Evolutionary conservation across 1,140 invertebrate species (phyloP).

Genomic region (Drosophila aff.): DNA sequence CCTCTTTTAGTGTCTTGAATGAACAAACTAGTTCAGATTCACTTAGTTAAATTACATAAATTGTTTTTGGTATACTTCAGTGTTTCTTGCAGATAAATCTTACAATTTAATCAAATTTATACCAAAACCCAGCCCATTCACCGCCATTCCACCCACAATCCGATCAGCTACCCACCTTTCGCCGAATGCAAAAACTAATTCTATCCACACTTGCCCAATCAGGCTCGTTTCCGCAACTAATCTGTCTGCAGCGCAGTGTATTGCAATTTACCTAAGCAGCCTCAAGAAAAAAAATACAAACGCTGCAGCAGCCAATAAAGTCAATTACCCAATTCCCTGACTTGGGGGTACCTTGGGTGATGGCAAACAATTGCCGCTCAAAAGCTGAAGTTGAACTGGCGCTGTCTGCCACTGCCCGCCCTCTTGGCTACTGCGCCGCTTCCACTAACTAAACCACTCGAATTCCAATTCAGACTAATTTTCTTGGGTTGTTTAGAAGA

Average conservation of each 20-base stretch:
- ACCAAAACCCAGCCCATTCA: slow-evolving; percentile 5
- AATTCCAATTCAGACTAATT: slow-evolving; percentile 73
- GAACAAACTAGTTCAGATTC: too few relatives aligned
- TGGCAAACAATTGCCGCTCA: slow-evolving; percentile 74
- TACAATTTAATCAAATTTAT: slow-evolving; percentile 12
- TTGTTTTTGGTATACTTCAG: background rate
- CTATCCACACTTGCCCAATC: slow-evolving; percentile 51
- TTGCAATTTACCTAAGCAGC: slow-evolving; percentile 44
- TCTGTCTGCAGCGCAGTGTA: slow-evolving; percentile 35
- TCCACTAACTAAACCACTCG: slow-evolving; percentile 38
- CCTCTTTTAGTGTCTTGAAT: background rate
- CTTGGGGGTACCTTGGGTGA: slow-evolving; percentile 33
- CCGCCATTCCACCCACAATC: slow-evolving; percentile 35
- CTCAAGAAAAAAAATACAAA: slow-evolving; percentile 5
- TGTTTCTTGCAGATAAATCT: slow-evolving; percentile 1
- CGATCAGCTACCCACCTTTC: slow-evolving; percentile 24
- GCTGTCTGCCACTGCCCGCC: slow-evolving; percentile 36
- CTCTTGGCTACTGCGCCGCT: slow-evolving; percentile 53
- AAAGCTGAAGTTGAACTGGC: slow-evolving; percentile 67
- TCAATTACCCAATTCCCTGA: slow-evolving; percentile 72
- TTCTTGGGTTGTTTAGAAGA: slow-evolving; percentile 46
- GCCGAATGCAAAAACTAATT: slow-evolving; percentile 33
- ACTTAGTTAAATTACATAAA: background rate
- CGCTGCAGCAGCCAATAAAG: slow-evolving; percentile 30
- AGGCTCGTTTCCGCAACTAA: slow-evolving; percentile 42